Evolutionary conservation across 2,113 vertebrate genomes (phyloP).

Genomic region (Caranx ignobilis): DNA sequence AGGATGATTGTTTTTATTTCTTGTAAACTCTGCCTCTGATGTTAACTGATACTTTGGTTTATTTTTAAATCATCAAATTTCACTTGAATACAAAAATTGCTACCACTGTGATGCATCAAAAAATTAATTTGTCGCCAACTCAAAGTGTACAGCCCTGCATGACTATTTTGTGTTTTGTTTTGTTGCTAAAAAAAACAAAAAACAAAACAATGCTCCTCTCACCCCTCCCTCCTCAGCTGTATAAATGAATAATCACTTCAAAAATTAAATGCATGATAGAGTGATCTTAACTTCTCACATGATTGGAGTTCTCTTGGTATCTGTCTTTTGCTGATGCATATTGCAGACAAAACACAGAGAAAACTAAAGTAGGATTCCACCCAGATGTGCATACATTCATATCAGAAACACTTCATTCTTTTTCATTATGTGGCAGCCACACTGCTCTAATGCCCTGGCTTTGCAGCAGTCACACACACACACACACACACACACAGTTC

Average conservation of each 20-base stretch:
- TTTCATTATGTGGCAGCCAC: slow-evolving; percentile 57
- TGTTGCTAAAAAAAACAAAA: background rate
- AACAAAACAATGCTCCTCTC: slow-evolving; percentile 4
- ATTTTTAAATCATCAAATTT: background rate
- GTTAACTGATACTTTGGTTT: background rate
- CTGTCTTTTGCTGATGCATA: slow-evolving; percentile 1
- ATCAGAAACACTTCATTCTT: slow-evolving; percentile 64
- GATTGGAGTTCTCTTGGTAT: slow-evolving; percentile 8
- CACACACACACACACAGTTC: slow-evolving; percentile 36
- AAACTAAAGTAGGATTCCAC: slow-evolving; percentile 47
- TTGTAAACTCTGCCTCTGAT: slow-evolving; percentile 4
- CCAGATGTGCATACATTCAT: slow-evolving; percentile 37
- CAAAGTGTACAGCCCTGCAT: background rate
- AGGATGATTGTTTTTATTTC: background rate
- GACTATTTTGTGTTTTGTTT: background rate
- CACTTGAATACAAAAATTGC: background rate
- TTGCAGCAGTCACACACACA: slow-evolving; percentile 42
- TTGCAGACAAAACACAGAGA: slow-evolving; percentile 2
- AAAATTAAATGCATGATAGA: slow-evolving; percentile 1
- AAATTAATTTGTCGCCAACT: background rate
- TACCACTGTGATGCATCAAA: background rate
- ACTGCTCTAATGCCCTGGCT: slow-evolving; percentile 62
- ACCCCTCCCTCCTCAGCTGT: background rate
- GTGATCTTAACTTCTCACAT: slow-evolving; percentile 19
- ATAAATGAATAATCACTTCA: slow-evolving; percentile 11